These are phyloP conservation scores for Eriocheir sinensis DNA, from an alignment of 1,140 invertebrate species.

Conservation along the genomic window DNA sequence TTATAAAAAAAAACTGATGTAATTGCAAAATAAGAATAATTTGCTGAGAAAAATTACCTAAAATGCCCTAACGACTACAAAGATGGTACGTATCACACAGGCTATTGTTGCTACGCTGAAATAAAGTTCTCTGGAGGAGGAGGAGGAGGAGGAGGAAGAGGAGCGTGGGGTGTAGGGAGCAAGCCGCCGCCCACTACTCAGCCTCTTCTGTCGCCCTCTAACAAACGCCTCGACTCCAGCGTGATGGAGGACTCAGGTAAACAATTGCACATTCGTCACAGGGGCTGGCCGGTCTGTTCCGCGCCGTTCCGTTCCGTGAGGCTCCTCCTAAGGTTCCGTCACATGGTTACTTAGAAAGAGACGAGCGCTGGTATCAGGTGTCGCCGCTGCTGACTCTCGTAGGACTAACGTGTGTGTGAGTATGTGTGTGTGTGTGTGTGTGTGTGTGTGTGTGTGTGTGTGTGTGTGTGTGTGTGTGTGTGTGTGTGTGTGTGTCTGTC, in stretches of 20 bases:
- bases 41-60: no score
- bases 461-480: conserved; percentile 67
- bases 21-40: no score
- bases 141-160: no score
- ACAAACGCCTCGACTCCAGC: neutral
- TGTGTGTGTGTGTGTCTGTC: conserved; percentile 66
- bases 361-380: conserved; percentile 9
- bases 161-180: no score
- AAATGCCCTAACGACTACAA: no score
- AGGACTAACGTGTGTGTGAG: conserved; percentile 16
- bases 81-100: no score
- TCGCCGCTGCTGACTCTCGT: conserved; percentile 25
- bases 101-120: no score
- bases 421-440: conserved; percentile 64
- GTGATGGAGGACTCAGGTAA: conserved; percentile 40
- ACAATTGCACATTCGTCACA: conserved; percentile 50
- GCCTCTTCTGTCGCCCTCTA: neutral
- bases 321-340: conserved; percentile 32
- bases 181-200: no score
- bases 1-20: no score
- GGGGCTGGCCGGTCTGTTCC: conserved; percentile 37
- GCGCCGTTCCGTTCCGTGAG: conserved; percentile 44
- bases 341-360: conserved; percentile 44
- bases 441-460: conserved; percentile 59
- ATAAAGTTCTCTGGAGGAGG: no score